A percentile compares a stretch with the other conserved stretches of the same genome.
Conservation (phyloP, 2,113 vertebrate species). For the Apistogramma diplotaenia region DNA sequence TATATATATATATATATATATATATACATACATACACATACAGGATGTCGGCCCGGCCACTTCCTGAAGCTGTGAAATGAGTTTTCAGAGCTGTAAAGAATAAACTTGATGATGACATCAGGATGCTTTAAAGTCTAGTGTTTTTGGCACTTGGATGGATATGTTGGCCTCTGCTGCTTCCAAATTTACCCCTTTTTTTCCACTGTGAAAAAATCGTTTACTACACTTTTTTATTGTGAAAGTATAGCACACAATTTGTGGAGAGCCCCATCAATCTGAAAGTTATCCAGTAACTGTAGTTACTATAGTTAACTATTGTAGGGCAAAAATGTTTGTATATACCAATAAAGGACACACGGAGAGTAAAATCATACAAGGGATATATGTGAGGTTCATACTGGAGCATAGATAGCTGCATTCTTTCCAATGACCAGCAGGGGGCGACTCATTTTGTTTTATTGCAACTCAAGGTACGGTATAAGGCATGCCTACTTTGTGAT, state of each 20-base stretch:
- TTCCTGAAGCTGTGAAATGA: not conserved
- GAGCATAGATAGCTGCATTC: too few species aligned
- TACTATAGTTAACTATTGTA: not conserved
- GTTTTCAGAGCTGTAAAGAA: not conserved
- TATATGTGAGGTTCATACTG: too few species aligned
- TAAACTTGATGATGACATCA: not conserved
- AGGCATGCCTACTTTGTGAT: not conserved
- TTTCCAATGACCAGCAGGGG: not conserved
- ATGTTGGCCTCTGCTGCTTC: not conserved
- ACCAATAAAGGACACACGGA: not conserved
- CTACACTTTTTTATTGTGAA: too few species aligned
- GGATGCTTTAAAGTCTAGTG: not conserved
- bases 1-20: too few species aligned
- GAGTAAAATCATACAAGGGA: too few species aligned
- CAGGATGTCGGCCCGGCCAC: not conserved
- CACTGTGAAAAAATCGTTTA: too few species aligned
- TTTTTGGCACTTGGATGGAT: not conserved
- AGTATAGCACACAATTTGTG: too few species aligned
- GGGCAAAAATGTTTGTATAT: not conserved
- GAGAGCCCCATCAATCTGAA: not conserved
- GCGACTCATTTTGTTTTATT: not conserved
- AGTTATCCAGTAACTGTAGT: not conserved
- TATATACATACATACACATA: too few species aligned
- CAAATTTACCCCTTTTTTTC: not conserved
- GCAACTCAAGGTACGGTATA: not conserved